Conservation (phyloP, 1,140 invertebrate species). For the Arion vulgaris region DNA sequence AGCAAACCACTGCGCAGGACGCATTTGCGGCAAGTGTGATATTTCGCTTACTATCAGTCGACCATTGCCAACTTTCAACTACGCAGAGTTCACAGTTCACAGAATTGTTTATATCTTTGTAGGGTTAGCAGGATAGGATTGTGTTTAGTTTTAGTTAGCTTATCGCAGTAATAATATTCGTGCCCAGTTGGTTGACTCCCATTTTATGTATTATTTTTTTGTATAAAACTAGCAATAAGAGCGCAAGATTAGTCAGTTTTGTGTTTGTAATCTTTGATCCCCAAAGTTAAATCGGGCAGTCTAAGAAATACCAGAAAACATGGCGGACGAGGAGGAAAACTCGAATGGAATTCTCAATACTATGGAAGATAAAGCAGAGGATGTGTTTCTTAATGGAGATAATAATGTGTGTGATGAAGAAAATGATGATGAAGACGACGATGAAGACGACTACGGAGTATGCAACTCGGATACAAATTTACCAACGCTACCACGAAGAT, state of each 20-base stretch:
- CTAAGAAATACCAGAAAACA: constrained; percentile 45
- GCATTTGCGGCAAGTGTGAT: too few species aligned
- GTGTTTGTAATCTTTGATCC: not conserved
- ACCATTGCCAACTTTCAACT: not conserved
- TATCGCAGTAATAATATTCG: too few species aligned
- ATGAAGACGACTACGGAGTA: constrained; percentile 37
- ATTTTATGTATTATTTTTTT: not conserved
- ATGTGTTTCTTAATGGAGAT: constrained; percentile 65
- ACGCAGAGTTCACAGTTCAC: not conserved
- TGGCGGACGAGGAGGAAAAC: constrained; percentile 62
- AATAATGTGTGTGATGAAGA: constrained; percentile 45
- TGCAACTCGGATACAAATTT: constrained; percentile 45
- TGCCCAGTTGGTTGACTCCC: too few species aligned
- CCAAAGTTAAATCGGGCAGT: not conserved
- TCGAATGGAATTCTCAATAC: constrained; percentile 45
- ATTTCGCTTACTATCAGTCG: not conserved
- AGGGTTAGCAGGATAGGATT: not conserved
- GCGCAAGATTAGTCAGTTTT: too few species aligned
- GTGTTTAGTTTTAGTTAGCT: not conserved
- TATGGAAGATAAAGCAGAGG: constrained; percentile 48
- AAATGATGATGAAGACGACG: constrained; percentile 46
- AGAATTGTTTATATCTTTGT: not conserved
- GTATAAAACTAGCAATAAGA: not conserved
- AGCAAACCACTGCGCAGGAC: too few species aligned
- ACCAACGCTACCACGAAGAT: constrained; percentile 53